A percentile compares a stretch with the other conserved stretches of the same genome.
Evolutionary conservation across 2,888 invertebrate species (phyloP).

Genomic region (Eilema caniola): DNA sequence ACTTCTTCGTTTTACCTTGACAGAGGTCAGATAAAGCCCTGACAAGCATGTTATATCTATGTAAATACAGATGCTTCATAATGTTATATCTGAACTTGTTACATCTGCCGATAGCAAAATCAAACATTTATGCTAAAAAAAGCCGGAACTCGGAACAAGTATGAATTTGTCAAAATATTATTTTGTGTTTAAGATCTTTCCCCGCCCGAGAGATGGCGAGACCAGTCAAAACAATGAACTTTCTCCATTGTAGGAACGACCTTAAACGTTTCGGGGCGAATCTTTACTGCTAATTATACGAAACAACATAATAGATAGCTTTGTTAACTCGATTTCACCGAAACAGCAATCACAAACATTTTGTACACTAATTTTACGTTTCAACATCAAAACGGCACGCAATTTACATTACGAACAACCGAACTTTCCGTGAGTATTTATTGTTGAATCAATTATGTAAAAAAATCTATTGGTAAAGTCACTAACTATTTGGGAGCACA

Average conservation of each 20-base stretch:
- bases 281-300: slow-evolving; percentile 66
- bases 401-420: slow-evolving; percentile 50
- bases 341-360: slow-evolving; percentile 56
- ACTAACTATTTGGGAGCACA: not conserved
- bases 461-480: slow-evolving; percentile 35
- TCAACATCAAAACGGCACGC: slow-evolving; percentile 40
- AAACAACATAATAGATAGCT: slow-evolving; percentile 64
- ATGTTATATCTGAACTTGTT: not conserved
- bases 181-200: slow-evolving; percentile 26
- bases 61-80: slow-evolving; percentile 20
- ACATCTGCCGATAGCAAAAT: slow-evolving; percentile 7
- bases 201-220: slow-evolving; percentile 73
- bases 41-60: slow-evolving; percentile 24
- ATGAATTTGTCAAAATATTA: slow-evolving; percentile 27
- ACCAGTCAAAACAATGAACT: slow-evolving; percentile 68
- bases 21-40: slow-evolving; percentile 21
- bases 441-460: slow-evolving; percentile 44
- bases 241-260: slow-evolving; percentile 46
- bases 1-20: slow-evolving; percentile 11
- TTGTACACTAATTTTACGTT: slow-evolving; percentile 47
- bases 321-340: slow-evolving; percentile 63
- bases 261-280: slow-evolving; percentile 50
- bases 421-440: slow-evolving; percentile 45
- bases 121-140: slow-evolving; percentile 7
- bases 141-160: slow-evolving; percentile 2